A percentile compares a stretch with the other conserved stretches of the same genome.
Evolutionary conservation across 2,797 vertebrate genomes (phyloP).

Genomic region (Perodicticus potto): DNA sequence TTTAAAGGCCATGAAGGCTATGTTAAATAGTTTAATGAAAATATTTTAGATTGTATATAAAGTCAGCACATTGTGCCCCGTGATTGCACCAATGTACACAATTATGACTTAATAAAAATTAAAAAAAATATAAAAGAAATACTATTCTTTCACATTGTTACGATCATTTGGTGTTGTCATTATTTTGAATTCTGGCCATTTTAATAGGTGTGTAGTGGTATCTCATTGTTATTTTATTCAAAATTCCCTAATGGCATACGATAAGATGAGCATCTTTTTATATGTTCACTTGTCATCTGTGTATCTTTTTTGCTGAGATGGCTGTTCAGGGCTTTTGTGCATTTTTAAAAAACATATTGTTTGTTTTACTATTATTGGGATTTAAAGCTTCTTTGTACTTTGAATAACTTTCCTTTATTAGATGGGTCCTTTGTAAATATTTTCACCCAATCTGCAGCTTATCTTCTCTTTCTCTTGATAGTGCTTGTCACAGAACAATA

Average conservation of each 20-base stretch:
- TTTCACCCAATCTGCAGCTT: not conserved
- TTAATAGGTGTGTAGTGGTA: not conserved
- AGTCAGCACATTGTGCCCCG: too few relatives aligned
- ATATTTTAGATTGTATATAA: too few relatives aligned
- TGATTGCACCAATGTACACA: too few relatives aligned
- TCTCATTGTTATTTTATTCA: not conserved
- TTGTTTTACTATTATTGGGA: not conserved
- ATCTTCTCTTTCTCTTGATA: not conserved
- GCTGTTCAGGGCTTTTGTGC: not conserved
- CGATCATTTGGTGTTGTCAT: not conserved
- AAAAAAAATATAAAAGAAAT: too few relatives aligned
- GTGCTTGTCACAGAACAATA: not conserved
- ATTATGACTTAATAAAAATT: too few relatives aligned
- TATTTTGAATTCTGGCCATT: not conserved
- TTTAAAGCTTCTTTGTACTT: not conserved
- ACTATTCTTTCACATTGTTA: not conserved
- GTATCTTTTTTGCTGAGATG: not conserved
- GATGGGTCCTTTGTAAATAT: not conserved
- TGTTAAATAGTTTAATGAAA: too few relatives aligned
- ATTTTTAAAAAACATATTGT: not conserved
- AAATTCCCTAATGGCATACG: not conserved
- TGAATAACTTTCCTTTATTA: not conserved
- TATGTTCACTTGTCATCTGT: not conserved
- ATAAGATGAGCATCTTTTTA: not conserved
- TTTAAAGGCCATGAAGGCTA: too few relatives aligned